phyloP scores from a whole-genome alignment of 1,140 invertebrate genomes.

The Drosophila sulfurigaster region DNA sequence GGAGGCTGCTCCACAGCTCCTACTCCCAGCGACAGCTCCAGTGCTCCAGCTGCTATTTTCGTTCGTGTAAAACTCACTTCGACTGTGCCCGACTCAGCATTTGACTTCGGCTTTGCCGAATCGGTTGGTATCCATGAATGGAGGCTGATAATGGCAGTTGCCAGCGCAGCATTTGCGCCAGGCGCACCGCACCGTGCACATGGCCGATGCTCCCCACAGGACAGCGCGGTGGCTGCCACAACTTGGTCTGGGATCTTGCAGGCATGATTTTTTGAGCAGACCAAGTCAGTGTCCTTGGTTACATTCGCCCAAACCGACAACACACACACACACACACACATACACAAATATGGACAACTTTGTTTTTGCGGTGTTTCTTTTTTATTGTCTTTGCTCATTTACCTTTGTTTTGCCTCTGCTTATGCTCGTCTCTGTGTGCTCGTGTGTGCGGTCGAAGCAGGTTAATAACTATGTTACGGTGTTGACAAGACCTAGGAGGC shows the following conservation, averaged over 20 bases:
- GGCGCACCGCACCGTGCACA: slow-evolving; percentile 56
- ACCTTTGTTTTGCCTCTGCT: slow-evolving; percentile 28
- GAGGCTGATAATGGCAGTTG: slow-evolving; percentile 54
- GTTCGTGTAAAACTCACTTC: background rate
- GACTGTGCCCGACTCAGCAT: background rate
- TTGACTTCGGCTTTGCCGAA: slow-evolving; percentile 14
- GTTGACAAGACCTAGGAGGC: slow-evolving; percentile 10
- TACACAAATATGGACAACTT: slow-evolving; percentile 12
- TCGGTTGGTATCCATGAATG: slow-evolving; percentile 78
- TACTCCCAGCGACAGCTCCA: background rate
- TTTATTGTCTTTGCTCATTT: slow-evolving; percentile 37
- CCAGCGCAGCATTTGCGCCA: slow-evolving; percentile 58
- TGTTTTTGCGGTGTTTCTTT: slow-evolving; percentile 20
- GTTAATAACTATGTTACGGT: slow-evolving; percentile 34
- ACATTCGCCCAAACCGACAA: slow-evolving; percentile 25
- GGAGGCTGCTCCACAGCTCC: slow-evolving; percentile 38
- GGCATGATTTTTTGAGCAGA: slow-evolving; percentile 56
- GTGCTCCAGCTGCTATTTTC: slow-evolving; percentile 15
- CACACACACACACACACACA: slow-evolving; percentile 24
- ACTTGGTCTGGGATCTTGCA: slow-evolving; percentile 52
- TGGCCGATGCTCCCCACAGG: slow-evolving; percentile 14
- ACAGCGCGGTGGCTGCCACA: slow-evolving; percentile 14
- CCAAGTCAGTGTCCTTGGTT: slow-evolving; percentile 33
- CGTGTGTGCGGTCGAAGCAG: slow-evolving; percentile 15
- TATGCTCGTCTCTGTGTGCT: background rate